phyloP scores from a whole-genome alignment of 2,113 vertebrate genomes.

The Pygoscelis adeliae region DNA sequence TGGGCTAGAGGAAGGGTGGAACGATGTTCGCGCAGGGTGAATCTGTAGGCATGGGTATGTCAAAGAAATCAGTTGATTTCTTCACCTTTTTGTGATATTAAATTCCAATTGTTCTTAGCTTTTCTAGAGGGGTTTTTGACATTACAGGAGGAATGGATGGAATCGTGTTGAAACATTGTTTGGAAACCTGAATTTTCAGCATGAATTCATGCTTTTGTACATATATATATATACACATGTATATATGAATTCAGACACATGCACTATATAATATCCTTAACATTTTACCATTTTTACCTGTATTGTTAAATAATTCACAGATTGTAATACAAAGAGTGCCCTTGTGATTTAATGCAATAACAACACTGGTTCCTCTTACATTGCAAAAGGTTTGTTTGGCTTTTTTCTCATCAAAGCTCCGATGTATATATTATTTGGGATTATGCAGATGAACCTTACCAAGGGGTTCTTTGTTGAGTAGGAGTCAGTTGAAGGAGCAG shows the following conservation, averaged over 20 bases:
- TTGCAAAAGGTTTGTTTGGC: neutral
- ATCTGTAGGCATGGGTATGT: neutral
- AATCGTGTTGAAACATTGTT: neutral
- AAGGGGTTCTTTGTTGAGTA: neutral
- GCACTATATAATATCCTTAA: neutral
- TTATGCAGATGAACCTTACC: neutral
- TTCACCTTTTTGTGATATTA: neutral
- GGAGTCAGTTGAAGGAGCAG: neutral
- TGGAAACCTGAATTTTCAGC: neutral
- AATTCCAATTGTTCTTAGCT: neutral
- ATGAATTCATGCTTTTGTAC: neutral
- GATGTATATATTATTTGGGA: neutral
- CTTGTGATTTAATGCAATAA: neutral
- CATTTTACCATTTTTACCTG: neutral
- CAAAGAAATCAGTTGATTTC: neutral
- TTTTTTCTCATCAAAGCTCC: neutral
- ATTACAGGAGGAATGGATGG: neutral
- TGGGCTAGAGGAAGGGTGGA: neutral
- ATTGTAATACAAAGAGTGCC: neutral
- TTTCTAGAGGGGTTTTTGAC: neutral
- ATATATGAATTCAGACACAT: neutral
- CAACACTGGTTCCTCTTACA: neutral
- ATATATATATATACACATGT: too few relatives aligned
- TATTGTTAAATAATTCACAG: neutral
- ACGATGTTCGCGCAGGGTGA: accelerated